Evolutionary conservation across 1,140 invertebrate species (phyloP).

Genomic region (Magallana gigas): DNA sequence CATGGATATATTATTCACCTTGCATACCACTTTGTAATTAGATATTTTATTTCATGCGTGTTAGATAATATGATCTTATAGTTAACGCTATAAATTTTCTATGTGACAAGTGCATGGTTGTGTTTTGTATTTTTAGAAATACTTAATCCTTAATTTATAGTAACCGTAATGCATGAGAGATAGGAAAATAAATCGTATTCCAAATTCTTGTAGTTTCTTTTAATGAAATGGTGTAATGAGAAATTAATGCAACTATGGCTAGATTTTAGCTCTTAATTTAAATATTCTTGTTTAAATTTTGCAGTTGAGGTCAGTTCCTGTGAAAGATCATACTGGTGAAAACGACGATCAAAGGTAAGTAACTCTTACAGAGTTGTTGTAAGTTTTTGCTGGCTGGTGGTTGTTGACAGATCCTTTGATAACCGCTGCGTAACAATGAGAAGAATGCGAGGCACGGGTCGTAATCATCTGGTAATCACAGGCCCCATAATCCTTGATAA

Average conservation of each 20-base stretch:
- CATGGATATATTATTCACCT: too few relatives aligned
- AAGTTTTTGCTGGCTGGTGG: not conserved
- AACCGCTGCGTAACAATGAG: not conserved
- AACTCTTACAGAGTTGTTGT: slow-evolving; percentile 6
- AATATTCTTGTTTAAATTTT: not conserved
- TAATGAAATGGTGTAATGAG: not conserved
- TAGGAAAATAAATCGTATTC: too few relatives aligned
- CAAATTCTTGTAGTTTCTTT: not conserved
- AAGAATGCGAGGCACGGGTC: not conserved
- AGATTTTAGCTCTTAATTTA: not conserved
- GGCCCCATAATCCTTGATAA: not conserved
- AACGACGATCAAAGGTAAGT: slow-evolving; percentile 1
- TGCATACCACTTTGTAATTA: too few relatives aligned
- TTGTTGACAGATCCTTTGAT: slow-evolving; percentile 5
- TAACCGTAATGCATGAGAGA: too few relatives aligned
- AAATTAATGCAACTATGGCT: not conserved
- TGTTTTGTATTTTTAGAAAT: too few relatives aligned
- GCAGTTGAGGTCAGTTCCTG: slow-evolving; percentile 1
- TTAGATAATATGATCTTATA: too few relatives aligned
- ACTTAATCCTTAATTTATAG: too few relatives aligned
- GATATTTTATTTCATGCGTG: too few relatives aligned
- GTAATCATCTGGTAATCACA: slow-evolving; percentile 2
- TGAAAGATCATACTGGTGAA: not conserved
- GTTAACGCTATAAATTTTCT: too few relatives aligned
- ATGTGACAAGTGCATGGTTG: too few relatives aligned